Base-by-base conservation (phyloP, 1,140 invertebrate genomes). In the Ceratosolen solmsi region DNA sequence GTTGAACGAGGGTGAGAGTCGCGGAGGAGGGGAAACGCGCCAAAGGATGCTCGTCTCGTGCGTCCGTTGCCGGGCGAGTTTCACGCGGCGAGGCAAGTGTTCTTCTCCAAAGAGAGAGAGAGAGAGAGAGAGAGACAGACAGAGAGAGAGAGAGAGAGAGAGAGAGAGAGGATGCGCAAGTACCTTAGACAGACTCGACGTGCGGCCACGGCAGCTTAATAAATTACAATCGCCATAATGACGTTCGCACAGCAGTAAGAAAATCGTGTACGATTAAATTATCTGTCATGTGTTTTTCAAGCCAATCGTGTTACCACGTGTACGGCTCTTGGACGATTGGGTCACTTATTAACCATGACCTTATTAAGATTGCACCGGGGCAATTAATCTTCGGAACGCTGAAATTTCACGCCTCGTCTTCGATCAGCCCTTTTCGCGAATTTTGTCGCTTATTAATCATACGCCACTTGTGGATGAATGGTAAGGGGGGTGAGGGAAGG, bases 161-260 rank as follows among this genome's bases (percentile, higher is more conserved):
- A 33, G 15, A 20, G 60, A 63, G 30, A 70, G 78, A 56, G 60
- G 33, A 79, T 13, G 30, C 30, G 9, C 30, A 75, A 56, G 51
- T 20, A 33, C 25, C 72, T 65, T 27, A 49, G 63, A 72, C 49
- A 49, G 36, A 17, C 54, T 72, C 38, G 70, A 49, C 46, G 70
- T 49, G 70, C 51, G 71, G 51, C 25, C 83, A 86, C 87, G 86
- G 87, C 79, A 83, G 85, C 83, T 88, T 90, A 88, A 90, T 90
- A 90, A 90, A 91, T 90, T 90, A 88, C 89, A 88, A 89, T 85
- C 85, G 88, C 87, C 88, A 87, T 91, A 91, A 91, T 89, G 89
- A 90, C 86, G 86, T 87, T 86, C 87, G 84, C 85, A 85, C 86
- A 87, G 85, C 84, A 84, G 85, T 79, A 60, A 82, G 76, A 80